A percentile compares a stretch with the other conserved stretches of the same genome.
Conservation (phyloP, 2,888 invertebrate genomes). For the Pinctada fucata region DNA sequence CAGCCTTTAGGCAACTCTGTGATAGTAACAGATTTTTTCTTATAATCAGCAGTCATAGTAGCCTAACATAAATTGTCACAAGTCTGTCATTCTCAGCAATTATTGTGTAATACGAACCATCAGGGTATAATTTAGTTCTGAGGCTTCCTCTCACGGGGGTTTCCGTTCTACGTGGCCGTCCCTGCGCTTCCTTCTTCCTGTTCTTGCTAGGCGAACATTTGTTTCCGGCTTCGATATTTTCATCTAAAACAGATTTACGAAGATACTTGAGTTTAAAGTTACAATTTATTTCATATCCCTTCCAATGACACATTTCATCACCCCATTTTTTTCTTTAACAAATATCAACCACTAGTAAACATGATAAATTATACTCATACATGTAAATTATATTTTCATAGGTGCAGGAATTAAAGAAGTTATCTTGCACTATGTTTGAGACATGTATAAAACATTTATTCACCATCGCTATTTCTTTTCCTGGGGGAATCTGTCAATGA, state of each 20-base stretch:
- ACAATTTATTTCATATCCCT: too few species aligned
- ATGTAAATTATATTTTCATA: neutral
- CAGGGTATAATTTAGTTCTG: neutral
- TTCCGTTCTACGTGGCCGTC: conserved; percentile 40
- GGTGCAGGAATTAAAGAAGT: conserved; percentile 5
- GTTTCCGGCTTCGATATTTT: conserved; percentile 18
- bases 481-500: conserved; percentile 40
- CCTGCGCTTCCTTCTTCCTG: conserved; percentile 30
- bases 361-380: neutral
- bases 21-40: too few species aligned
- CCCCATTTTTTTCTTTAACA: too few species aligned
- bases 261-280: neutral
- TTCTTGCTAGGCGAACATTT: conserved; percentile 26
- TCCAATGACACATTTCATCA: too few species aligned
- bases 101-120: neutral
- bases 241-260: conserved; percentile 21
- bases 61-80: too few species aligned
- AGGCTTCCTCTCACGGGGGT: conserved; percentile 39
- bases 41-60: too few species aligned
- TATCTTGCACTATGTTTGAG: neutral
- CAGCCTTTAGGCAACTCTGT: too few species aligned
- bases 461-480: conserved; percentile 53
- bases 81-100: too few species aligned
- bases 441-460: neutral
- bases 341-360: too few species aligned